Evolutionary conservation across 2,888 invertebrate species (phyloP).

Genomic region (Eupelmus urozonus): DNA sequence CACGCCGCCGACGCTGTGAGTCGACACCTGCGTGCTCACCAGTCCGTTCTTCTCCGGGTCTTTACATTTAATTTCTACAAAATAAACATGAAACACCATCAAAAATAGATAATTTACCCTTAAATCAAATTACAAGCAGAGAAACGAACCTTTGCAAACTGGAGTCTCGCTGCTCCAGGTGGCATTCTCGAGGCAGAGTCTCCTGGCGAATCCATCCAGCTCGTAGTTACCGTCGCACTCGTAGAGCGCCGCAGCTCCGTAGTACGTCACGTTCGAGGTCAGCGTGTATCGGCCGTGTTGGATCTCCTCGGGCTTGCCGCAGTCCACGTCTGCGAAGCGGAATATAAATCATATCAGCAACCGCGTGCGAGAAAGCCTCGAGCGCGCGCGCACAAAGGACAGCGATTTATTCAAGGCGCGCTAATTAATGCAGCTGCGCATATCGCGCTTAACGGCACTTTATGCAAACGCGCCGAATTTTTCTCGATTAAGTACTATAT

Average conservation of each 20-base stretch:
- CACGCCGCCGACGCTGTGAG: conserved; percentile 87
- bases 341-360: background rate
- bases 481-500: no score
- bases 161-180: conserved; percentile 94
- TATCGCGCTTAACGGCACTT: no score
- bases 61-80: conserved; percentile 87
- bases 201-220: conserved; percentile 88
- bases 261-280: conserved; percentile 92
- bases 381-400: background rate
- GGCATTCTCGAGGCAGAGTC: conserved; percentile 91
- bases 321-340: conserved; percentile 86
- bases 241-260: conserved; percentile 91
- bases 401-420: background rate
- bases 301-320: conserved; percentile 86
- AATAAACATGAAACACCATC: no score
- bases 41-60: conserved; percentile 82
- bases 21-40: conserved; percentile 80
- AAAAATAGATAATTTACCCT: no score
- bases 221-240: conserved; percentile 90
- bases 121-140: background rate
- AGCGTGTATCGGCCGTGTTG: conserved; percentile 87
- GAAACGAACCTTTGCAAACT: conserved; percentile 83
- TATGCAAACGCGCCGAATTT: no score
- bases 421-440: no score
- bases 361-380: no score